phyloP scores from a whole-genome alignment of 2,888 invertebrate species.

The Tuta absoluta region DNA sequence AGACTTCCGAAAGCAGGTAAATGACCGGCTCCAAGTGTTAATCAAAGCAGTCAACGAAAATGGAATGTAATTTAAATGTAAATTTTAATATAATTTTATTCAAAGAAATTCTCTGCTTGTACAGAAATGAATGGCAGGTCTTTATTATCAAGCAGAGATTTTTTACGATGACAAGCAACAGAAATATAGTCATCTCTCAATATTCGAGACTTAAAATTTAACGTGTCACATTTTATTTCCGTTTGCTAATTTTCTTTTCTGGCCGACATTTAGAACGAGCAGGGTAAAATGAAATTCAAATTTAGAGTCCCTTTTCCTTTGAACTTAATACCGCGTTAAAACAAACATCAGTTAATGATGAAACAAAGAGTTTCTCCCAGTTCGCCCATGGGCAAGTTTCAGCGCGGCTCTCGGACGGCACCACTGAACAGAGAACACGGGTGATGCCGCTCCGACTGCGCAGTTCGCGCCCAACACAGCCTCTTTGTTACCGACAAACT shows the following conservation, averaged over 20 bases:
- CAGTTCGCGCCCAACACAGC: conserved; percentile 46
- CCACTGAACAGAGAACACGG: conserved; percentile 22
- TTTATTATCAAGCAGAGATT: too few species aligned
- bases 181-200: too few species aligned
- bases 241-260: not conserved
- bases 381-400: conserved; percentile 56
- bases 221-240: not conserved
- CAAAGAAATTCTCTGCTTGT: not conserved
- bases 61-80: not conserved
- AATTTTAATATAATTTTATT: not conserved
- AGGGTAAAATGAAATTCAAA: conserved; percentile 44
- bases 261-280: conserved; percentile 32
- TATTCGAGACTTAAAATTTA: not conserved
- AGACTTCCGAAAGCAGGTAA: not conserved
- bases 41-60: not conserved
- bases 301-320: conserved; percentile 53
- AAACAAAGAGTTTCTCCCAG: conserved; percentile 52
- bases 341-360: conserved; percentile 48
- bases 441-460: conserved; percentile 33
- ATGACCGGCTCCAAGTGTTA: not conserved
- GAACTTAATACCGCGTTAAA: conserved; percentile 55
- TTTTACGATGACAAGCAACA: too few species aligned
- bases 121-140: too few species aligned
- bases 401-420: conserved; percentile 42
- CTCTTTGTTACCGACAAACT: conserved; percentile 66